These are phyloP conservation scores for Cliona cf. orientalis DNA, from an alignment of 37 sponge, comb jelly and placozoan species.

Conservation along the genomic window DNA sequence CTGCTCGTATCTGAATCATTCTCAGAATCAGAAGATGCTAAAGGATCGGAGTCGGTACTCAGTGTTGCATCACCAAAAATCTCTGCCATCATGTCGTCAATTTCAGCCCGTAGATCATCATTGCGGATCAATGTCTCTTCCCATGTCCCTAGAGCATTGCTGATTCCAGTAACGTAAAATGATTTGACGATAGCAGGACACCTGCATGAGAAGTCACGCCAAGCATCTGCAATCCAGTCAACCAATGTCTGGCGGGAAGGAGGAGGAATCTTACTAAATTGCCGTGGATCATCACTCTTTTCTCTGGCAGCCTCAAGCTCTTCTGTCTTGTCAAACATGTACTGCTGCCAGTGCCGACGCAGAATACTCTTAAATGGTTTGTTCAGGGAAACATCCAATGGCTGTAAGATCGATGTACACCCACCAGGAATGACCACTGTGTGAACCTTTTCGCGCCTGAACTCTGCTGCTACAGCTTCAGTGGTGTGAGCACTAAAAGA, in stretches of 20 bases:
- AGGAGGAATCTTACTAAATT: not conserved
- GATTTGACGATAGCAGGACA: too few species aligned
- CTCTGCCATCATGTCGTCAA: too few species aligned
- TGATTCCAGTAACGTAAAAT: too few species aligned
- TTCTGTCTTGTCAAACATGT: not conserved
- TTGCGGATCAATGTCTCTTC: too few species aligned
- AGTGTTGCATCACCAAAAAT: too few species aligned
- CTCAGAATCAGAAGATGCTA: too few species aligned
- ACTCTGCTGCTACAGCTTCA: not conserved
- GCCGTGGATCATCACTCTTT: too few species aligned
- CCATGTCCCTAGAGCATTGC: too few species aligned
- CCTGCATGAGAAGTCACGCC: too few species aligned
- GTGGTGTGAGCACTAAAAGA: conserved; percentile 9
- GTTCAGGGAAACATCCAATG: conserved; percentile 11
- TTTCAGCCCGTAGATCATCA: too few species aligned
- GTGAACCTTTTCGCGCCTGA: not conserved
- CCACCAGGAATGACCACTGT: not conserved
- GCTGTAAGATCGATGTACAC: conserved; percentile 16
- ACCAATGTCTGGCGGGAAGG: not conserved
- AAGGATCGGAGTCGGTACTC: too few species aligned
- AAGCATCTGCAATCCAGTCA: not conserved
- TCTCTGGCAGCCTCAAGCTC: not conserved
- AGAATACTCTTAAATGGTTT: not conserved
- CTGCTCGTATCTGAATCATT: too few species aligned
- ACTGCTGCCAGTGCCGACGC: not conserved